phyloP scores from a whole-genome alignment of 2,888 invertebrate genomes.

The Allacma fusca region DNA sequence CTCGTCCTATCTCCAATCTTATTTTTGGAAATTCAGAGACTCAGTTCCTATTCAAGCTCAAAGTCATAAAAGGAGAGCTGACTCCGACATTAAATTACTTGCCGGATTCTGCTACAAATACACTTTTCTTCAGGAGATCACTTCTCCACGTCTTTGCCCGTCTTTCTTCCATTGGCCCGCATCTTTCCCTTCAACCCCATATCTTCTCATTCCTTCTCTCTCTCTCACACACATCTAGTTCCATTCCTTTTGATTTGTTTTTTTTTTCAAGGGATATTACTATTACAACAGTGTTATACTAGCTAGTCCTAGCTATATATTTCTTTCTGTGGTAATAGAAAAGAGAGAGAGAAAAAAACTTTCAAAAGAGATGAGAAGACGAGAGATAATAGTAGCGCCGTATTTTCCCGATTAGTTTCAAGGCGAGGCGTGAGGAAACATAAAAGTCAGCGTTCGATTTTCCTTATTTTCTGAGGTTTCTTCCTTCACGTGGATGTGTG shows the following conservation, averaged over 20 bases:
- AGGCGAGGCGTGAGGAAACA: constrained; percentile 46
- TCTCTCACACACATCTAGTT: not conserved
- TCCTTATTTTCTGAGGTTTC: constrained; percentile 26
- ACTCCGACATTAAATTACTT: constrained; percentile 39
- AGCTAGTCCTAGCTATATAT: not conserved
- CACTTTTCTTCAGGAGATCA: not conserved
- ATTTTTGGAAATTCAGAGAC: constrained; percentile 30
- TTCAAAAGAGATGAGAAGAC: constrained; percentile 8
- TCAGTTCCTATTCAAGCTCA: constrained; percentile 26
- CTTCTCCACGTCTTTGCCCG: no score
- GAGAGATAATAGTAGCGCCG: constrained; percentile 19
- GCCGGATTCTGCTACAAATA: not conserved
- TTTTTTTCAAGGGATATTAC: not conserved
- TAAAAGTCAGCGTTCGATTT: constrained; percentile 44
- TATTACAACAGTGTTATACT: not conserved
- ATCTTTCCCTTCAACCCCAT: no score
- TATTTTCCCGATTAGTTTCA: constrained; percentile 38
- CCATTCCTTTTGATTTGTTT: not conserved
- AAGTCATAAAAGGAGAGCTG: constrained; percentile 35
- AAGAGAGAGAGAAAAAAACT: not conserved
- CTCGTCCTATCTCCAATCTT: constrained; percentile 34
- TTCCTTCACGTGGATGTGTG: not conserved
- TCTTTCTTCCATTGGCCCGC: no score
- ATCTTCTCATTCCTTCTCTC: not conserved
- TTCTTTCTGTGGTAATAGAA: not conserved